Evolutionary conservation across 30 jellyfish, hydroid and myxozoan species (phyloP).

Genomic region (Mastigias papua): DNA sequence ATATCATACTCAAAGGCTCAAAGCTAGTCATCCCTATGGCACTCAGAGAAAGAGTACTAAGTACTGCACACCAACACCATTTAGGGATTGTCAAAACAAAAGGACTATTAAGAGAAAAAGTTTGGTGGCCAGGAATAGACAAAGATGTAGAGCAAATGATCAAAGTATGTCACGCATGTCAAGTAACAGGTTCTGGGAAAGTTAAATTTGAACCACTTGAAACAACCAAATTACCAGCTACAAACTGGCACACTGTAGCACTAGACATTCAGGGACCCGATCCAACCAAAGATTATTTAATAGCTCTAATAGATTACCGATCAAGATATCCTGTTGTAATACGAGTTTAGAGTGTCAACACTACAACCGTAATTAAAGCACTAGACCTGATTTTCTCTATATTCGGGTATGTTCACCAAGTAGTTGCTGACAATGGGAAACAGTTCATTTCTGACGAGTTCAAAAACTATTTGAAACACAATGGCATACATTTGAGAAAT

Average conservation of each 20-base stretch:
- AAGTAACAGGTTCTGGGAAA: too few relatives aligned
- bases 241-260: too few relatives aligned
- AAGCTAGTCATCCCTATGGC: too few relatives aligned
- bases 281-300: slow-evolving; percentile 36
- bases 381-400: slow-evolving; percentile 26
- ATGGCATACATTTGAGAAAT: slow-evolving; percentile 15
- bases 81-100: too few relatives aligned
- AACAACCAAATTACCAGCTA: slow-evolving; percentile 38
- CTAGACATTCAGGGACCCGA: slow-evolving; percentile 57
- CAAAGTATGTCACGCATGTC: too few relatives aligned
- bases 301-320: slow-evolving; percentile 53
- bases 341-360: slow-evolving; percentile 21
- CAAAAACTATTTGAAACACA: slow-evolving; percentile 5
- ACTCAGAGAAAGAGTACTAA: too few relatives aligned
- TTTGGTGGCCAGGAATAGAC: too few relatives aligned
- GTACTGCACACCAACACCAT: too few relatives aligned
- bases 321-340: slow-evolving; percentile 64
- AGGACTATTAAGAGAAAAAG: too few relatives aligned
- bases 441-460: slow-evolving; percentile 47
- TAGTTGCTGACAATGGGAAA: slow-evolving; percentile 67
- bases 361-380: slow-evolving; percentile 40
- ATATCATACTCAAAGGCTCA: too few relatives aligned
- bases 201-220: too few relatives aligned
- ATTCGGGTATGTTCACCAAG: slow-evolving; percentile 35
- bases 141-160: too few relatives aligned